Evolutionary conservation across 2,797 vertebrate species (phyloP), one percentile per base, ranked within the genome.

Genomic region (Epinephelus awoara): DNA sequence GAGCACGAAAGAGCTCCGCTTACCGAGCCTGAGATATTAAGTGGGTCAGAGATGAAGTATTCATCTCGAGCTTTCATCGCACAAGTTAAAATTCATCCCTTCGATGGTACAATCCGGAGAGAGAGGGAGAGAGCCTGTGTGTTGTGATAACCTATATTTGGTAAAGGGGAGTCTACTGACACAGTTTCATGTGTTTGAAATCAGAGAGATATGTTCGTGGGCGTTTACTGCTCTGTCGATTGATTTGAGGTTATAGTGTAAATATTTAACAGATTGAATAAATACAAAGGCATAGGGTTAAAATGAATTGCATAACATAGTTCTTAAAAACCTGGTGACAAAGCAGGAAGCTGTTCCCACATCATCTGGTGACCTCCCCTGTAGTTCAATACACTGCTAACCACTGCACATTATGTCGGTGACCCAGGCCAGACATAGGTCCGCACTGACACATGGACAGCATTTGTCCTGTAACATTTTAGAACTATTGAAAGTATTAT

Each of bases 11-110:
- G 58, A 58, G 80, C 67, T 74, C 71, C 68, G 67, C 54, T 82
- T 4, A 80, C 61, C 34, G 67, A 82, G 82, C 74, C 88, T 76
- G 40, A 84, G 46, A 57, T 82, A 70, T 86, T 87, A 95, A 93
- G 83, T 95, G 93, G 94, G 94, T 95, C 95, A 95, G 18, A 21
- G 86, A 92, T 94, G 88, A 94, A 93, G 92, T 77, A 93, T 95
- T 93, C 76, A 86, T 90, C 87, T 79, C 52, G 71, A 46, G 75
- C 72, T 84, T 85, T 85, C 83, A 82, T 85, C 86, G 72, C 80
- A 68, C 82, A 68, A 79, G 76, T 91, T 87, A 29, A 74, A 55
- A 72, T 67, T 70, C 79, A 77, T 76, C 75, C 76, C 59, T 79
- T 77, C 73, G 83, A 82, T 88, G 89, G 91, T 87, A 85, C 84